Base-by-base conservation (phyloP, 2,113 vertebrate species). In the Mesembrinibis cayennensis region DNA sequence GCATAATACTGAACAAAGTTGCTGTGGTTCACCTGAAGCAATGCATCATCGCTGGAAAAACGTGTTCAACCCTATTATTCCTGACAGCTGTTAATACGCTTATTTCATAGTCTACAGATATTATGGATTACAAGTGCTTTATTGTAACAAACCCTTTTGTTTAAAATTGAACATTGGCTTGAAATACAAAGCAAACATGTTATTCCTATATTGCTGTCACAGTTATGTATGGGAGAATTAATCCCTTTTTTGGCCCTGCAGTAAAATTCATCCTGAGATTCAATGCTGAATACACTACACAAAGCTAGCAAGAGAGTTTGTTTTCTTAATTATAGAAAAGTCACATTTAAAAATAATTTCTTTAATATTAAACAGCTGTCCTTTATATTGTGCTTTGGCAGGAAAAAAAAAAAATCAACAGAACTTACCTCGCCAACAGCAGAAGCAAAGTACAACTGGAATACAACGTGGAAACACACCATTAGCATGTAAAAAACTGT, bases 201-300 rank as follows among this genome's bases (percentile, higher is more conserved):
- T 85, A 96, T 89, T 84, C 63, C 72, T 93, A 58, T 82, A 94
- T 91, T 95, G 90, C 82, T 96, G 96, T 98, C 97, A 97, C 96
- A 97, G 97, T 98, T 96, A 77, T 3, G 2, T 56, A 53, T 91
- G 96, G 95, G 95, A 98, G 90, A 95, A 49, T 38, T 79, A 93
- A 93, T 97, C 97, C 97, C 97, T 96, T 96, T 97, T 98, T 97
- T 97, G 97, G 97, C 98, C 98, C 98, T 98, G 97, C 84, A 98
- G 93, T 97, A 97, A 97, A 96, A 96, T 71, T 95, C 96, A 92
- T 98, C 98, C 98, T 98, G 98, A 98, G 98, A 98, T 98, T 98
- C 89, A 97, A 97, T 87, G 95, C 94, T 96, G 96, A 98, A 97
- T 82, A 95, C 67, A 95, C 95, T 97, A 96, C 63, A 96, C 94